Percentiles rank a stretch among this genome's conserved stretches.
These are phyloP conservation scores for Priocnemis perturbator DNA, from an alignment of 2,888 invertebrate species.

Conservation along the genomic window DNA sequence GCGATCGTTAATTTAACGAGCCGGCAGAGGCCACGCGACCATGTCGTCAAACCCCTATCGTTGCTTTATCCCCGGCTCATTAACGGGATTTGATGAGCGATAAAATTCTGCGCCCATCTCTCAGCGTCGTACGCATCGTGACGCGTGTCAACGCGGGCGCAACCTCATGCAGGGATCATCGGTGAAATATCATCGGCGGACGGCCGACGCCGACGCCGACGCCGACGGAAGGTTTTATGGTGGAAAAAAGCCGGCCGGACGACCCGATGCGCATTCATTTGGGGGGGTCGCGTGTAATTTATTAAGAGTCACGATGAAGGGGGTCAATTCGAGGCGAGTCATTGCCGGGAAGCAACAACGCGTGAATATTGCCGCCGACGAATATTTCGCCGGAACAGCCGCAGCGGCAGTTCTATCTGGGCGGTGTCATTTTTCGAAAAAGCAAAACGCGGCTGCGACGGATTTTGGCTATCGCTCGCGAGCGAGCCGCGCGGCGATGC, in stretches of 20 bases:
- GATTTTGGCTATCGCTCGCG: too few relatives aligned
- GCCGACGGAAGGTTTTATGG: conserved; percentile 9
- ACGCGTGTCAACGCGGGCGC: not conserved
- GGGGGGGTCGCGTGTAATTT: too few relatives aligned
- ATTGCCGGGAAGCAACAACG: conserved; percentile 10
- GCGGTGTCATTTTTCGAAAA: too few relatives aligned
- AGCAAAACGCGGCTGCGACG: too few relatives aligned
- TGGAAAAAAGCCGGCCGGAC: conserved; percentile 19
- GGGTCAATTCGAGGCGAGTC: not conserved
- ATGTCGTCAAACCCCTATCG: conserved; percentile 21
- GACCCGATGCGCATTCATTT: not conserved
- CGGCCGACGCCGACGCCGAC: too few relatives aligned
- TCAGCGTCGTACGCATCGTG: not conserved
- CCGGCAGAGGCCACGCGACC: conserved; percentile 15
- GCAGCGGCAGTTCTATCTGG: too few relatives aligned
- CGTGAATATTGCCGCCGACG: conserved; percentile 11
- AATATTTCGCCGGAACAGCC: too few relatives aligned
- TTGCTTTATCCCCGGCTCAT: conserved; percentile 28
- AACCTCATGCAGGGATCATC: not conserved
- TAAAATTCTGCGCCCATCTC: conserved; percentile 29
- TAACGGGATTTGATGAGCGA: conserved; percentile 35
- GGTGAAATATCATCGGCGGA: not conserved
- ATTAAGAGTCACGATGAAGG: too few relatives aligned
- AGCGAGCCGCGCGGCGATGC: too few relatives aligned
- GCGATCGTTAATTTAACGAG: conserved; percentile 28